These are phyloP conservation scores for Pteronura brasiliensis DNA, from an alignment of 2,113 vertebrate species.

Conservation along the genomic window DNA sequence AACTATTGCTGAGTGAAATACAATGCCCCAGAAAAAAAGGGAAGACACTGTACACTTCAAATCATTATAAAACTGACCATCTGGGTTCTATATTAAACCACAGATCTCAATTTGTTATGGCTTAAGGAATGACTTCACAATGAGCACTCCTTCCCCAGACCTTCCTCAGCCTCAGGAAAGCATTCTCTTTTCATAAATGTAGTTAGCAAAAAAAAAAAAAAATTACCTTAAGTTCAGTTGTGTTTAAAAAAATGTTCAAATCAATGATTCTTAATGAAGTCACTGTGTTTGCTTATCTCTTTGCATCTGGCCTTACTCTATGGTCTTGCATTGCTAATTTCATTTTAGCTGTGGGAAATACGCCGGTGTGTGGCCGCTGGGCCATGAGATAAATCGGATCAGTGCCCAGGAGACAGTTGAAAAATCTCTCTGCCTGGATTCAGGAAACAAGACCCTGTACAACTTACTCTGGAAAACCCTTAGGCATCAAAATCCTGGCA, in stretches of 20 bases:
- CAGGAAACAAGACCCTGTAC: conserved; percentile 20
- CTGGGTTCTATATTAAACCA: conserved; percentile 58
- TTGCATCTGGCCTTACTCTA: background rate
- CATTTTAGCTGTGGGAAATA: background rate
- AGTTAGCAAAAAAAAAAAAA: background rate
- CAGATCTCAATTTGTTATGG: conserved; percentile 45
- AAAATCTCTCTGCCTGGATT: conserved; percentile 44
- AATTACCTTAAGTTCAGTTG: background rate
- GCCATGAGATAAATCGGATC: conserved; percentile 37
- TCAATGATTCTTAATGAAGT: conserved; percentile 18
- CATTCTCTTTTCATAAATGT: conserved; percentile 31
- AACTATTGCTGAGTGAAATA: conserved; percentile 60
- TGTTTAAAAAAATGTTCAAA: background rate
- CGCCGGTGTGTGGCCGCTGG: background rate
- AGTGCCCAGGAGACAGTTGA: conserved; percentile 26
- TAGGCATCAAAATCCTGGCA: conserved; percentile 15
- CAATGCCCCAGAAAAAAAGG: conserved; percentile 39
- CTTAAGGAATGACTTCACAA: conserved; percentile 28
- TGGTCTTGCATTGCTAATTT: conserved; percentile 32
- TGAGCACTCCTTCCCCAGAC: background rate
- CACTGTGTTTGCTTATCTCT: background rate
- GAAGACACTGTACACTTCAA: conserved; percentile 54
- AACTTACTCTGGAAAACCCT: conserved; percentile 20
- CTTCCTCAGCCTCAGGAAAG: conserved; percentile 18
- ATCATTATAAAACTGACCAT: conserved; percentile 58